Percentiles rank a stretch among this genome's conserved stretches.
phyloP scores from a whole-genome alignment of 2,113 vertebrate species.

The Raphicerus campestris region DNA sequence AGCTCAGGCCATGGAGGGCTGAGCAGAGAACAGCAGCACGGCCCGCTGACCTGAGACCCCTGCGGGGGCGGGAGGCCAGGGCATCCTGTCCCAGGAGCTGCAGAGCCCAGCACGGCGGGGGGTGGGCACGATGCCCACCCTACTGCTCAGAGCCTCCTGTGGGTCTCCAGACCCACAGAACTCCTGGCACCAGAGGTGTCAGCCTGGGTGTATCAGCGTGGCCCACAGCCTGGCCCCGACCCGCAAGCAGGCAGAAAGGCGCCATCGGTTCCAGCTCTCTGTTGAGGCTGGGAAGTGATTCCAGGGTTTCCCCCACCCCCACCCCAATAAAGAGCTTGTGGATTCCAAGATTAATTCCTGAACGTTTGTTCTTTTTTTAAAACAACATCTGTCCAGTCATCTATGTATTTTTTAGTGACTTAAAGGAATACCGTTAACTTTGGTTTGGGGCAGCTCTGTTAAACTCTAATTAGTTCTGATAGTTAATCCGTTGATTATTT shows the following conservation, averaged over 20 bases:
- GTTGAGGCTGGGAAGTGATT: not conserved
- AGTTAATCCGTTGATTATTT: not conserved
- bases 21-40: rapidly evolving
- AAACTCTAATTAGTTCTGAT: not conserved
- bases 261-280: rapidly evolving
- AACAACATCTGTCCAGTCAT: not conserved
- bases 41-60: not conserved
- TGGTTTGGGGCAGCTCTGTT: too few species aligned
- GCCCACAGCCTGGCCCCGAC: not conserved
- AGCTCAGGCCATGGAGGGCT: not conserved
- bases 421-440: not conserved
- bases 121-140: not conserved
- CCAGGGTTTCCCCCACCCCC: not conserved
- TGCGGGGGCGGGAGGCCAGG: not conserved
- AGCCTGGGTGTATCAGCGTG: rapidly evolving
- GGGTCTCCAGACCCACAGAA: constrained; percentile 20
- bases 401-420: not conserved
- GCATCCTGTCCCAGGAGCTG: too few species aligned
- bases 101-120: not conserved
- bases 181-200: not conserved
- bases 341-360: not conserved
- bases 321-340: not conserved
- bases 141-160: not conserved
- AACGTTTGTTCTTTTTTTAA: not conserved
- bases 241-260: rapidly evolving